These are phyloP conservation scores for Neostethus bicornis DNA, from an alignment of 2,797 vertebrate species.

Conservation along the genomic window DNA sequence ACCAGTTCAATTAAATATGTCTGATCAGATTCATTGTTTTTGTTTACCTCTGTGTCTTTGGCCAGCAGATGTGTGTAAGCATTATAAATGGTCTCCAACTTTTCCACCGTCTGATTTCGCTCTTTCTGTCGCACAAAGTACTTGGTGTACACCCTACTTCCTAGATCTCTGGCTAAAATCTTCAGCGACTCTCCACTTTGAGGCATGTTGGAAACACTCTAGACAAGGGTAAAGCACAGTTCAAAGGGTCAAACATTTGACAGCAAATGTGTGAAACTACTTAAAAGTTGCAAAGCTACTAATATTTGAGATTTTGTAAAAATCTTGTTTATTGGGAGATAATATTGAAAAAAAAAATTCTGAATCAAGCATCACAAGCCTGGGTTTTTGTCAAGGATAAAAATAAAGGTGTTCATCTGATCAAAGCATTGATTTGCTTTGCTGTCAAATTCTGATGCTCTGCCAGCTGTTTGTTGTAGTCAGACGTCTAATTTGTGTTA, in stretches of 20 bases:
- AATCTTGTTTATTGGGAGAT: slow-evolving; percentile 3
- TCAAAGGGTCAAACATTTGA: slow-evolving; percentile 5
- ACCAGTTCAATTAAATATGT: too few relatives aligned
- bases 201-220: slow-evolving; percentile 83
- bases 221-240: slow-evolving; percentile 24
- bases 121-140: slow-evolving; percentile 80
- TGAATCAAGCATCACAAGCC: slow-evolving; percentile 4
- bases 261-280: slow-evolving; percentile 1
- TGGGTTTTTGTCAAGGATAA: neutral
- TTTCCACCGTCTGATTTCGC: slow-evolving; percentile 73
- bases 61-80: slow-evolving; percentile 85
- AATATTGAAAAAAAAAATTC: slow-evolving; percentile 18
- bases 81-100: slow-evolving; percentile 80
- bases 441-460: slow-evolving; percentile 24
- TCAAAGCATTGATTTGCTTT: slow-evolving; percentile 38
- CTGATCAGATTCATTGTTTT: slow-evolving; percentile 1
- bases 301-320: neutral
- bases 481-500: slow-evolving; percentile 28
- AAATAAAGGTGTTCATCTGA: slow-evolving; percentile 30
- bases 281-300: neutral
- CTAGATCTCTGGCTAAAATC: slow-evolving; percentile 82
- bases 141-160: slow-evolving; percentile 80
- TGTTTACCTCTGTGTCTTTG: slow-evolving; percentile 83
- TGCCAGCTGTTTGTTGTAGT: slow-evolving; percentile 28
- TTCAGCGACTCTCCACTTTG: slow-evolving; percentile 86